Evolutionary conservation across 2,113 vertebrate species (phyloP).

Genomic region (Helogale parvula): DNA sequence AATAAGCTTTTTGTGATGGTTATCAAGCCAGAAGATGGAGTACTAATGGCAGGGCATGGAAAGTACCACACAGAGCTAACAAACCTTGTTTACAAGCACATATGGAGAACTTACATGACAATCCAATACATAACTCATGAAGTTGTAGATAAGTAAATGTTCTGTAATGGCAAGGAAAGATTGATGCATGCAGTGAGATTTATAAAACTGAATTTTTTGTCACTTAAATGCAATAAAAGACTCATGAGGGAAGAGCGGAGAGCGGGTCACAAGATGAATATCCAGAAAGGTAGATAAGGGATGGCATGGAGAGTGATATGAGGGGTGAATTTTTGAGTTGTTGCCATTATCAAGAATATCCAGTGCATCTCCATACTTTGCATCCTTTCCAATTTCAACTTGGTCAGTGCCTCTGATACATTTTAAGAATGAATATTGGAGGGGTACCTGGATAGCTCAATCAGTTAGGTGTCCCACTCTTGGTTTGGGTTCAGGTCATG

Average conservation of each 20-base stretch:
- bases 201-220: slow-evolving; percentile 6
- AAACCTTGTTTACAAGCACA: not conserved
- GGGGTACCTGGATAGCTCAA: no score
- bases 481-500: no score
- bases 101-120: not conserved
- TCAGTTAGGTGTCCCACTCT: no score
- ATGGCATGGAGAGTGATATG: not conserved
- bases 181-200: not conserved
- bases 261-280: not conserved
- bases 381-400: not conserved
- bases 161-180: not conserved
- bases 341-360: not conserved
- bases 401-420: not conserved
- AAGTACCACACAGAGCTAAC: fast-evolving
- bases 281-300: not conserved
- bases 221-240: not conserved
- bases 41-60: not conserved
- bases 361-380: not conserved
- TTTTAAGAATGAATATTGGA: not conserved
- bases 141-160: not conserved
- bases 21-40: not conserved
- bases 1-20: not conserved
- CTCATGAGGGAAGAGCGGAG: not conserved
- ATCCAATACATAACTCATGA: not conserved
- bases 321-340: not conserved